A percentile compares a stretch with the other conserved stretches of the same genome.
Evolutionary conservation across 2,797 vertebrate genomes (phyloP).

Genomic region (Micrastur ruficollis): DNA sequence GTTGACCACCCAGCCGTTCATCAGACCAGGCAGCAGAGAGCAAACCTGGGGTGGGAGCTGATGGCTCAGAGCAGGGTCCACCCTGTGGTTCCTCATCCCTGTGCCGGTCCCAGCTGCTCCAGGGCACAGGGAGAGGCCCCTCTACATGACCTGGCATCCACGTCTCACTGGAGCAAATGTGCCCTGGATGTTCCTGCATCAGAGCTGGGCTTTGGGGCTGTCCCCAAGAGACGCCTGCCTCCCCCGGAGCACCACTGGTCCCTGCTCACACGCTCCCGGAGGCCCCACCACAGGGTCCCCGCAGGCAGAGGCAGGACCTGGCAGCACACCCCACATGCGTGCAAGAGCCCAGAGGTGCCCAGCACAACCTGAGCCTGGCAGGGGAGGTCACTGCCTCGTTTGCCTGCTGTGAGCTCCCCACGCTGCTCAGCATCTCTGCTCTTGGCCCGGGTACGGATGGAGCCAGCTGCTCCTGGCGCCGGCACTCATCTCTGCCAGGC

Average conservation of each 20-base stretch:
- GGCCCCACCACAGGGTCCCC: accelerated
- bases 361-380: neutral
- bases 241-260: accelerated
- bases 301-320: neutral
- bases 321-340: accelerated
- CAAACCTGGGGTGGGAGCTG: neutral
- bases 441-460: neutral
- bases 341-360: neutral
- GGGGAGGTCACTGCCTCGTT: neutral
- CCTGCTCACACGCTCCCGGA: neutral
- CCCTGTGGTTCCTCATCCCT: neutral
- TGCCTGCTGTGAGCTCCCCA: neutral
- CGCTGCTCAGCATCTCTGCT: neutral
- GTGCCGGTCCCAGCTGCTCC: neutral
- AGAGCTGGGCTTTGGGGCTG: neutral
- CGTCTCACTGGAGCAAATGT: neutral
- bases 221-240: neutral
- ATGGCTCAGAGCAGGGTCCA: neutral
- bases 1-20: neutral
- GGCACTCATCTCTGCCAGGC: slow-evolving; percentile 16
- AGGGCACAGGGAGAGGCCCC: neutral
- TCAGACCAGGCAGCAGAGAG: neutral
- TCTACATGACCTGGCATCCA: neutral
- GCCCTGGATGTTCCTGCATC: neutral
- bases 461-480: slow-evolving; percentile 63